Conservation (phyloP, 2,888 invertebrate species). For the Harmothoe impar region DNA sequence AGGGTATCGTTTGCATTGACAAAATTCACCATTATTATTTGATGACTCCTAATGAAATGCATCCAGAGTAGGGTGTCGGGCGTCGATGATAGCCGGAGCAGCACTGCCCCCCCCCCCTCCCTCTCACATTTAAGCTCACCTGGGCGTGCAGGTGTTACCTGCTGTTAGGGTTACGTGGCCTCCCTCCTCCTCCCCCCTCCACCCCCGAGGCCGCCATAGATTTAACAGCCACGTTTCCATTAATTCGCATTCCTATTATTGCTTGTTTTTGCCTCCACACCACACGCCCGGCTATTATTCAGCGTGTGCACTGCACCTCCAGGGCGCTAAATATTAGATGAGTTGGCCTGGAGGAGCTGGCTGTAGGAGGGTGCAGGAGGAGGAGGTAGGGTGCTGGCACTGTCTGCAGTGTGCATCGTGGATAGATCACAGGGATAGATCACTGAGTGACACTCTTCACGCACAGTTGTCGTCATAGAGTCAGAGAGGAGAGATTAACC, state of each 20-base stretch:
- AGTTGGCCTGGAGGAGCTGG: background rate
- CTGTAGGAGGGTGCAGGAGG: background rate
- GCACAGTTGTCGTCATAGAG: background rate
- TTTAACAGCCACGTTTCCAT: background rate
- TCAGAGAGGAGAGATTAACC: background rate
- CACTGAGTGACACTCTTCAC: constrained; percentile 8
- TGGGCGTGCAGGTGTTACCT: constrained; percentile 31
- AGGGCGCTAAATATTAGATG: background rate
- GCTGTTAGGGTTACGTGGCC: constrained; percentile 23
- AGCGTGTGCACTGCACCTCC: constrained; percentile 15
- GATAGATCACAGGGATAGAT: background rate
- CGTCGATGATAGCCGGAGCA: background rate
- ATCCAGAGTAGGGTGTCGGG: constrained; percentile 26
- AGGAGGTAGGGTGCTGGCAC: background rate
- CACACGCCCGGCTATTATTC: background rate
- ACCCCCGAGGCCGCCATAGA: no score
- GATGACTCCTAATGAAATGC: constrained; percentile 61
- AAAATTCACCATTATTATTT: constrained; percentile 63
- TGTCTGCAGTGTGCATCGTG: background rate
- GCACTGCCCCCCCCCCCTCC: background rate
- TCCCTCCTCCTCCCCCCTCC: no score
- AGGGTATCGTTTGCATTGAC: constrained; percentile 61
- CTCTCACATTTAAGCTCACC: background rate
- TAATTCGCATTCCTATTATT: constrained; percentile 44
- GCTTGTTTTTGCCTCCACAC: background rate